Percentiles rank a stretch among this genome's conserved stretches.
Evolutionary conservation across 2,113 vertebrate species (phyloP).

Genomic region (Oceanites oceanicus): DNA sequence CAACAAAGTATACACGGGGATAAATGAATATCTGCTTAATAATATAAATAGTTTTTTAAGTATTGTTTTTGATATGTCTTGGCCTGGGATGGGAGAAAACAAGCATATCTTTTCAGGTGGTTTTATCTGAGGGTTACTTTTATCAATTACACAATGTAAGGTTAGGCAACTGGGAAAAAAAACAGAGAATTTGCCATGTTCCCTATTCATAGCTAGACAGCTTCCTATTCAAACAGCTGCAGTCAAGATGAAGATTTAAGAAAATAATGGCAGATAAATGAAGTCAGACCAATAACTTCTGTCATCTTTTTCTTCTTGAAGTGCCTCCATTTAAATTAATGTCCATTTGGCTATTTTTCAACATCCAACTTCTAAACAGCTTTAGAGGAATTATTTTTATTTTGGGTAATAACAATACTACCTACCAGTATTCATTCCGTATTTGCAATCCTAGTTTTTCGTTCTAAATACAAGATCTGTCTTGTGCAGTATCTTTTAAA

Average conservation of each 20-base stretch:
- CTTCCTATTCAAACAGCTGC: neutral
- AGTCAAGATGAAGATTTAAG: neutral
- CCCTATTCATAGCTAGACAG: neutral
- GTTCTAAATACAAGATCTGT: neutral
- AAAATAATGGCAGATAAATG: neutral
- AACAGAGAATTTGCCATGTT: neutral
- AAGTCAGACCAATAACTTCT: neutral
- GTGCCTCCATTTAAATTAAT: neutral
- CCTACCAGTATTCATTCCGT: neutral
- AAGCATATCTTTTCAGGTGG: neutral
- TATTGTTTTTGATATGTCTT: neutral
- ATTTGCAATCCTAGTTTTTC: neutral
- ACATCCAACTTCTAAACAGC: neutral
- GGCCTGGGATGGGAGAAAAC: neutral
- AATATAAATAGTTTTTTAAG: neutral
- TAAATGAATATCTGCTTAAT: conserved; percentile 6
- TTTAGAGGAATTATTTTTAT: neutral
- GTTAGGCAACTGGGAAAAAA: neutral
- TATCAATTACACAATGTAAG: neutral
- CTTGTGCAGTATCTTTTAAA: neutral
- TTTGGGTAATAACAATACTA: neutral
- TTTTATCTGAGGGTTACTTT: neutral
- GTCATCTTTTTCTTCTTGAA: neutral
- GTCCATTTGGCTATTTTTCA: neutral
- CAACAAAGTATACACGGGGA: neutral